phyloP scores from a whole-genome alignment of 37 sponge, comb jelly and placozoan species.

The Halichondria panicea region DNA sequence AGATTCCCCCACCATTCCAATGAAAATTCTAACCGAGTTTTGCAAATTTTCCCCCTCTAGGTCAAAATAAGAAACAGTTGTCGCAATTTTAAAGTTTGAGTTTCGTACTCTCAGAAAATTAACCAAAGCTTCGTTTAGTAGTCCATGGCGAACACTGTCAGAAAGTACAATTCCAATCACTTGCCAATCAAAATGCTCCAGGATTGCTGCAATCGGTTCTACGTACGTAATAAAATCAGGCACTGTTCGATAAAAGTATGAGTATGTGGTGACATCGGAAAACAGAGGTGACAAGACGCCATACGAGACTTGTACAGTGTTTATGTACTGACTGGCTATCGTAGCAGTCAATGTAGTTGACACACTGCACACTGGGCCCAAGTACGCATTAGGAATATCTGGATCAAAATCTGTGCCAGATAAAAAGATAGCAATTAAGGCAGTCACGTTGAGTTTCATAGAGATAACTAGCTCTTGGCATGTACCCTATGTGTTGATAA shows the following conservation, averaged over 20 bases:
- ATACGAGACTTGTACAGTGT: conserved; percentile 22
- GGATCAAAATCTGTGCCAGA: neutral
- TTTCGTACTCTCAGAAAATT: neutral
- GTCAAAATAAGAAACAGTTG: neutral
- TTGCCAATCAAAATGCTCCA: conserved; percentile 30
- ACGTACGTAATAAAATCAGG: conserved; percentile 13
- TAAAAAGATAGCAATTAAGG: neutral
- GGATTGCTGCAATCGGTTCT: neutral
- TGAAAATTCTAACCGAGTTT: conserved; percentile 5
- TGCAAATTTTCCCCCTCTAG: neutral
- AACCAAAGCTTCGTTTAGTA: neutral
- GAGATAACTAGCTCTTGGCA: no score
- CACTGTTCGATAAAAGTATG: conserved; percentile 25
- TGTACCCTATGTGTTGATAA: no score
- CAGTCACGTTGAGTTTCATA: no score
- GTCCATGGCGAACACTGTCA: neutral
- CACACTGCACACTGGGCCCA: conserved; percentile 23
- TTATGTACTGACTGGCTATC: neutral
- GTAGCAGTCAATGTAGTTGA: neutral
- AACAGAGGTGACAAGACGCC: conserved; percentile 13
- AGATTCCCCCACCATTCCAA: conserved; percentile 3
- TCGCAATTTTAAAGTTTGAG: neutral
- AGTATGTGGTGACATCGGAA: neutral
- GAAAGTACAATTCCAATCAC: conserved; percentile 11
- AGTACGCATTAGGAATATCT: neutral